A percentile compares a stretch with the other conserved stretches of the same genome.
Conservation (phyloP, 2,888 invertebrate species). For the Drosophila mayaguana region DNA sequence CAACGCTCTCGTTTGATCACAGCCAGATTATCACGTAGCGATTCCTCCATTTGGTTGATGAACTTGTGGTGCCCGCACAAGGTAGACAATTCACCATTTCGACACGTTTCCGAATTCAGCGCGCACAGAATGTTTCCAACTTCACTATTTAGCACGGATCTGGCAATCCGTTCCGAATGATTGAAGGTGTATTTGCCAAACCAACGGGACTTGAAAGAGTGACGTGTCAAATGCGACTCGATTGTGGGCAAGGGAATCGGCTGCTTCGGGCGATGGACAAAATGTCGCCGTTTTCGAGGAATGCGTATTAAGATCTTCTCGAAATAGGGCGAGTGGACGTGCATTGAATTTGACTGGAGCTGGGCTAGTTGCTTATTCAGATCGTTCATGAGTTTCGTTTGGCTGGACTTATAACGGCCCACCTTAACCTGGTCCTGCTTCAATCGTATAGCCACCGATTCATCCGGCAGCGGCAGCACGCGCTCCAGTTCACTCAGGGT, state of each 20-base stretch:
- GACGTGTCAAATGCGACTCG: background rate
- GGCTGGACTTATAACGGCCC: background rate
- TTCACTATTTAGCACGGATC: slow-evolving; percentile 34
- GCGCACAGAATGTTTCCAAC: slow-evolving; percentile 44
- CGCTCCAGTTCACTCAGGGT: slow-evolving; percentile 81
- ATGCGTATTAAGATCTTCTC: slow-evolving; percentile 1
- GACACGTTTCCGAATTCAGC: slow-evolving; percentile 13
- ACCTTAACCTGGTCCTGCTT: slow-evolving; percentile 8
- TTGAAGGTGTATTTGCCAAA: slow-evolving; percentile 39
- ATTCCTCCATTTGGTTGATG: slow-evolving; percentile 48
- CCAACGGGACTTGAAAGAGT: slow-evolving; percentile 58
- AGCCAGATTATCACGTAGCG: slow-evolving; percentile 31
- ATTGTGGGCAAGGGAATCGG: slow-evolving; percentile 1
- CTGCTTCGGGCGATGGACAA: background rate
- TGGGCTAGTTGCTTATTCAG: background rate
- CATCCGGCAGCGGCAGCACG: slow-evolving; percentile 74
- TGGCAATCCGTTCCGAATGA: slow-evolving; percentile 12
- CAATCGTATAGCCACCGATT: slow-evolving; percentile 24
- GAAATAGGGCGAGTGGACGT: slow-evolving; percentile 44
- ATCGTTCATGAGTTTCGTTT: background rate
- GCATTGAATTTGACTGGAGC: background rate
- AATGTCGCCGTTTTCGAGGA: background rate
- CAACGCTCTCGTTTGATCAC: slow-evolving; percentile 39
- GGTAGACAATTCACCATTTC: slow-evolving; percentile 11
- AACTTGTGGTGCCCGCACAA: slow-evolving; percentile 59